Conservation (phyloP, 2,888 invertebrate species). For the Lottia gigantea region DNA sequence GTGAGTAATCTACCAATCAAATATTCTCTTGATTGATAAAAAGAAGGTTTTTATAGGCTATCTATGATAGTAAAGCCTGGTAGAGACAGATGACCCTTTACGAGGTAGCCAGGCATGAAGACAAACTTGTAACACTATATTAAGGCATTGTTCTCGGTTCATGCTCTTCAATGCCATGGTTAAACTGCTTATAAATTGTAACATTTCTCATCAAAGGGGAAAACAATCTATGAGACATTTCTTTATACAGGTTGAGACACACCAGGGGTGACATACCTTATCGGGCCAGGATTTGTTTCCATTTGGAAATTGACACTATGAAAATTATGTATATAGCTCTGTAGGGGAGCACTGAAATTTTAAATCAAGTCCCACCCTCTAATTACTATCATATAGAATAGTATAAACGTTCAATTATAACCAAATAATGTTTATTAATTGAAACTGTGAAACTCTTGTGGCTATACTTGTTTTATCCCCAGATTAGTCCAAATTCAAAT, state of each 20-base stretch:
- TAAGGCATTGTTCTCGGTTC: constrained; percentile 20
- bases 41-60: constrained; percentile 13
- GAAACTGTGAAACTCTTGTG: too few relatives aligned
- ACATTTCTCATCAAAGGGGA: constrained; percentile 15
- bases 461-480: too few relatives aligned
- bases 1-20: constrained; percentile 4
- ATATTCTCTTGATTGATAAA: constrained; percentile 9
- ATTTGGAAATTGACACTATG: constrained; percentile 8
- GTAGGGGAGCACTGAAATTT: background rate
- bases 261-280: background rate
- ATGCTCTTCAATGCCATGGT: constrained; percentile 15
- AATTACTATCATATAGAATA: constrained; percentile 1
- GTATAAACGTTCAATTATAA: background rate
- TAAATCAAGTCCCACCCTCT: constrained; percentile 5
- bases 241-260: constrained; percentile 5
- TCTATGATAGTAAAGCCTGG: constrained; percentile 14
- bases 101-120: constrained; percentile 19
- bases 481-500: too few relatives aligned
- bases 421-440: too few relatives aligned
- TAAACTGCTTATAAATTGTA: constrained; percentile 19
- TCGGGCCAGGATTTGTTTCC: background rate
- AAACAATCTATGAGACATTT: constrained; percentile 7
- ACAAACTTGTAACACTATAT: constrained; percentile 20
- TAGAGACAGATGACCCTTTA: constrained; percentile 22
- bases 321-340: background rate